phyloP scores from a whole-genome alignment of 2,113 vertebrate genomes.

The Candoia aspera region DNA sequence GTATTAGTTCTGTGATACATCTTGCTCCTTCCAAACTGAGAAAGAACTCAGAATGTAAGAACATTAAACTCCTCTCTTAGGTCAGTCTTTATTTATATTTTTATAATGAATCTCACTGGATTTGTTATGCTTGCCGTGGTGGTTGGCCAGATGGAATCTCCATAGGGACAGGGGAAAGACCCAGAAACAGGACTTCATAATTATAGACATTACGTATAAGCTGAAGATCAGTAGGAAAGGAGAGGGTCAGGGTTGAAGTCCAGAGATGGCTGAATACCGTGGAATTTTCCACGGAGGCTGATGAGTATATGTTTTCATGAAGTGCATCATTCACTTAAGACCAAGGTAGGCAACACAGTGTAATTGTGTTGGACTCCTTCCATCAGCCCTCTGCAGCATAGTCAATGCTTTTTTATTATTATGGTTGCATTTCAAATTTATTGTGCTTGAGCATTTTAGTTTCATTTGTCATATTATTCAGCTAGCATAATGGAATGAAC shows the following conservation, averaged over 20 bases:
- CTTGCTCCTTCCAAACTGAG: not conserved
- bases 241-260: not conserved
- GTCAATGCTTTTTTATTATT: not conserved
- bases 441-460: not conserved
- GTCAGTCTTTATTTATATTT: not conserved
- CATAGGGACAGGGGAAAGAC: too few relatives aligned
- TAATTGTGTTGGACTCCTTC: not conserved
- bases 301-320: not conserved
- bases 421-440: not conserved
- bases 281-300: not conserved
- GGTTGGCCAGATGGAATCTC: too few relatives aligned
- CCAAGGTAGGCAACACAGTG: not conserved
- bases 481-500: not conserved
- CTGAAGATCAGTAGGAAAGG: not conserved
- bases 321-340: not conserved
- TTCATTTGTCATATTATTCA: not conserved
- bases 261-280: not conserved
- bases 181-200: not conserved
- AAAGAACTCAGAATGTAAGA: not conserved
- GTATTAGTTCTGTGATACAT: not conserved
- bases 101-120: not conserved
- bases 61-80: not conserved
- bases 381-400: not conserved
- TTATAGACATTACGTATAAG: not conserved
- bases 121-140: not conserved